Percentiles rank a stretch among this genome's conserved stretches.
These are phyloP conservation scores for Lycaon pictus DNA, from an alignment of 2,113 vertebrate species.

Conservation along the genomic window DNA sequence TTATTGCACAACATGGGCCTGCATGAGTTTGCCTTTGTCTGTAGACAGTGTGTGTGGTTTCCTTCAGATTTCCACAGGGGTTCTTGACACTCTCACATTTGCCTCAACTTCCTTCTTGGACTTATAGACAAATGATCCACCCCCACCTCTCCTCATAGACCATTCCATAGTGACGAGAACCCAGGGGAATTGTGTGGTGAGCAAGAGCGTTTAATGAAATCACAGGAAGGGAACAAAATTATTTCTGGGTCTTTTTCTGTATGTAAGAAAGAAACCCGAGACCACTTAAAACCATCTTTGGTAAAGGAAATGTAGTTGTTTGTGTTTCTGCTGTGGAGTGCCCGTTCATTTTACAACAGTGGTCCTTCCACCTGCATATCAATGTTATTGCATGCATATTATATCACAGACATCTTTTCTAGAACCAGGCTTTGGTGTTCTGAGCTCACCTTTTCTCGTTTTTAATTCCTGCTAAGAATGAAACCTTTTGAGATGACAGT, in stretches of 20 bases:
- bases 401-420: background rate
- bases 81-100: background rate
- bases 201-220: background rate
- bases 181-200: rapidly evolving
- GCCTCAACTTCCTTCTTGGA: background rate
- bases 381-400: rapidly evolving
- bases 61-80: background rate
- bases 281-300: background rate
- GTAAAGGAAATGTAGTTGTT: background rate
- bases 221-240: background rate
- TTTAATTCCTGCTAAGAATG: background rate
- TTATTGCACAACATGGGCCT: background rate
- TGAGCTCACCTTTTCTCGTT: background rate
- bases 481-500: background rate
- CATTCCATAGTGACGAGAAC: rapidly evolving
- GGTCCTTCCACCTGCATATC: rapidly evolving
- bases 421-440: background rate
- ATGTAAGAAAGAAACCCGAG: background rate
- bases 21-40: background rate
- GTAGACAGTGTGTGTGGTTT: background rate
- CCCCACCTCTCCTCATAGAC: background rate
- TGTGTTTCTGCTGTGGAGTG: rapidly evolving
- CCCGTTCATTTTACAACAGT: rapidly evolving
- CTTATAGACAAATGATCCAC: background rate
- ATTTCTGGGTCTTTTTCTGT: background rate